Percentiles rank a stretch among this genome's conserved stretches.
Evolutionary conservation across 2,888 invertebrate species (phyloP).

Genomic region (Stenichneumon culpator): DNA sequence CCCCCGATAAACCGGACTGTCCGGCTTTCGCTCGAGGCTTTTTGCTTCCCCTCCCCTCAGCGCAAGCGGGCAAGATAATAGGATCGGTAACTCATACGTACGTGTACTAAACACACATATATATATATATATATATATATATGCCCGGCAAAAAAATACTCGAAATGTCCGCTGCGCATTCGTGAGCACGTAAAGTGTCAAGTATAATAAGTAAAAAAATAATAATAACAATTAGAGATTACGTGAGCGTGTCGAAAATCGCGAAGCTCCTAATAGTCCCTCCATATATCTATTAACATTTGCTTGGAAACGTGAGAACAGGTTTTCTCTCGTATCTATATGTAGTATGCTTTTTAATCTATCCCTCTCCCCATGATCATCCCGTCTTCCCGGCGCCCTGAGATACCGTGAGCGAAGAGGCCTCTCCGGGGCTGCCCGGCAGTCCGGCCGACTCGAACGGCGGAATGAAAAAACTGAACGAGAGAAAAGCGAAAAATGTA

Average conservation of each 20-base stretch:
- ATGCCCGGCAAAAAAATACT: neutral
- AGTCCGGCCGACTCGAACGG: conserved; percentile 7
- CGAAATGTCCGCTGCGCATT: neutral
- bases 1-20: conserved; percentile 71
- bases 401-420: conserved; percentile 55
- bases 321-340: conserved; percentile 55
- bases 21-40: conserved; percentile 59
- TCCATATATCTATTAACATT: conserved; percentile 59
- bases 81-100: neutral
- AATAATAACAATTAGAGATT: neutral
- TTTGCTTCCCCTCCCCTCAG: neutral
- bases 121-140: neutral
- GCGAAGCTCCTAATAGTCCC: conserved; percentile 45
- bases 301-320: conserved; percentile 60
- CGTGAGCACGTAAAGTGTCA: neutral
- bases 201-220: neutral
- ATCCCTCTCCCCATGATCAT: conserved; percentile 32
- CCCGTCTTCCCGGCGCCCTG: conserved; percentile 35
- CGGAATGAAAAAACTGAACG: neutral
- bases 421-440: neutral
- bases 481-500: conserved; percentile 15
- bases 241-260: neutral
- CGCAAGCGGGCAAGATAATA: neutral
- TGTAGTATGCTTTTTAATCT: conserved; percentile 50
- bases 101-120: neutral